Evolutionary conservation across 2,888 invertebrate genomes (phyloP).

Genomic region (Notodromas monacha): DNA sequence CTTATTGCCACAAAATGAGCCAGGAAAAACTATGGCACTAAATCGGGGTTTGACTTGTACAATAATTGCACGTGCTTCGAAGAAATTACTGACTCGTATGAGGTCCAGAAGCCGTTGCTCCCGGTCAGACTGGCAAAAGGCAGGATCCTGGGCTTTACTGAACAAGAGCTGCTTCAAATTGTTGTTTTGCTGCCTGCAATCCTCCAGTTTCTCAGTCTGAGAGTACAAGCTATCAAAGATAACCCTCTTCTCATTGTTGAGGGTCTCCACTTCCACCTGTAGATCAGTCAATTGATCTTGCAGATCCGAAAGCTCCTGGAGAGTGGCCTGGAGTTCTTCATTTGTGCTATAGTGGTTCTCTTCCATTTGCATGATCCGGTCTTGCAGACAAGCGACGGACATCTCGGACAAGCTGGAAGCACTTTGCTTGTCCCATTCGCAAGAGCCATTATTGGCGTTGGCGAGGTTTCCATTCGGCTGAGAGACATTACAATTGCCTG

Average conservation of each 20-base stretch:
- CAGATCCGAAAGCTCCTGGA: conserved; percentile 63
- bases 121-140: conserved; percentile 22
- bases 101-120: conserved; percentile 52
- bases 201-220: conserved; percentile 66
- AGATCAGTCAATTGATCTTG: conserved; percentile 55
- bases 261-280: conserved; percentile 51
- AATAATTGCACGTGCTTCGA: too few species aligned
- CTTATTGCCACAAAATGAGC: too few species aligned
- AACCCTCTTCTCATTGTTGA: conserved; percentile 59
- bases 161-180: conserved; percentile 37
- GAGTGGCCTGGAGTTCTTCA: conserved; percentile 66
- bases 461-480: too few species aligned
- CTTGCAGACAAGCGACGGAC: conserved; percentile 57
- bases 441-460: too few species aligned
- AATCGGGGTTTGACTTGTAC: too few species aligned
- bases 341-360: conserved; percentile 65
- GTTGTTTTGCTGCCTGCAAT: conserved; percentile 47
- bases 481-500: too few species aligned
- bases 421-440: conserved; percentile 76
- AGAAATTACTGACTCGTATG: conserved; percentile 36
- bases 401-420: conserved; percentile 56
- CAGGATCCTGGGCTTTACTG: conserved; percentile 12
- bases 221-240: conserved; percentile 60
- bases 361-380: conserved; percentile 69
- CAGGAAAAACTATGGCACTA: too few species aligned